phyloP scores from a whole-genome alignment of 2,888 invertebrate genomes.

The Harpagoxenus sublaevis region DNA sequence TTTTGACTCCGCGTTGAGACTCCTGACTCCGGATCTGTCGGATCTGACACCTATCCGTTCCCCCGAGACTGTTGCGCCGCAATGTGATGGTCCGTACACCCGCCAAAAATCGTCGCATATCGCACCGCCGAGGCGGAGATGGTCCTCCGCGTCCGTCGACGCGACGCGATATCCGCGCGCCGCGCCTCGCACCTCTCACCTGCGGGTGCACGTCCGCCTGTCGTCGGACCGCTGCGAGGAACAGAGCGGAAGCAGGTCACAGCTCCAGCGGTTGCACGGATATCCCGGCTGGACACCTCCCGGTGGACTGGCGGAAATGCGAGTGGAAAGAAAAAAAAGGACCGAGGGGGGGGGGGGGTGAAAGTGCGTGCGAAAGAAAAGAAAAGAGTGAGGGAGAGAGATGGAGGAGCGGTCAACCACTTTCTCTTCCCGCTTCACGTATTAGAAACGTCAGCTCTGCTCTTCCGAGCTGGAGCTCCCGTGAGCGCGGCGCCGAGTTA shows the following conservation, averaged over 20 bases:
- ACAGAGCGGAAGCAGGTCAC: conserved; percentile 54
- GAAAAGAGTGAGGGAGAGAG: background rate
- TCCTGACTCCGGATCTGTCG: conserved; percentile 1
- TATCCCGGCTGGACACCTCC: conserved; percentile 9
- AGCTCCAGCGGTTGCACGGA: conserved; percentile 47
- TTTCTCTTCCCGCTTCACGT: conserved; percentile 13
- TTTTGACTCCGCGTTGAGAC: background rate
- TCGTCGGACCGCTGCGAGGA: conserved; percentile 61
- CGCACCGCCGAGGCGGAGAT: background rate
- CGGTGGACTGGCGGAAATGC: background rate
- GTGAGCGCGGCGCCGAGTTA: conserved; percentile 72
- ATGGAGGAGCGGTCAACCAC: background rate
- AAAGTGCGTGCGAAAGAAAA: background rate
- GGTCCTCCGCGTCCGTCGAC: background rate
- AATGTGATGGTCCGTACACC: background rate
- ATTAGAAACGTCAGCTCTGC: conserved; percentile 67
- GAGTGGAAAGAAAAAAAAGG: background rate
- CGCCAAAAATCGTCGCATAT: conserved; percentile 22
- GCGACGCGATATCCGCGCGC: background rate
- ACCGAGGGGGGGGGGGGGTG: background rate
- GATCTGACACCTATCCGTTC: background rate
- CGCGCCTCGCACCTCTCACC: conserved; percentile 59
- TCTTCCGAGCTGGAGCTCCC: conserved; percentile 67
- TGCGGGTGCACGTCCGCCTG: conserved; percentile 66
- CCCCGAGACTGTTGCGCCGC: conserved; percentile 12